Evolutionary conservation across 2,888 invertebrate genomes (phyloP).

Genomic region (Epinotia bilunana): DNA sequence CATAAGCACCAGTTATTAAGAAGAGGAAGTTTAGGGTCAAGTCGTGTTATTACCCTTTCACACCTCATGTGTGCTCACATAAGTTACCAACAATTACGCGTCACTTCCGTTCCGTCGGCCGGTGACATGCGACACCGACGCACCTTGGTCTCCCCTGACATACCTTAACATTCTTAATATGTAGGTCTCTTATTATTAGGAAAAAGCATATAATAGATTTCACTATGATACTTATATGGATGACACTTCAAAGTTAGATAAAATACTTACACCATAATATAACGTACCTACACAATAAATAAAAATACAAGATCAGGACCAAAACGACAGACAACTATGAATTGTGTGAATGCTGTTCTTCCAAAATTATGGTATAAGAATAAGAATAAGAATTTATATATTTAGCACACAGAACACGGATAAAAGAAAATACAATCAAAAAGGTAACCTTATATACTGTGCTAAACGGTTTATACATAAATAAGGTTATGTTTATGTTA

Average conservation of each 20-base stretch:
- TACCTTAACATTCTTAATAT: slow-evolving; percentile 2
- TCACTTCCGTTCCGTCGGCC: slow-evolving; percentile 75
- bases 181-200: neutral
- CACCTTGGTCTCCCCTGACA: slow-evolving; percentile 48
- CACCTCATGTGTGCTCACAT: slow-evolving; percentile 76
- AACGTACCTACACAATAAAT: too few relatives aligned
- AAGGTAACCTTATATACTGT: too few relatives aligned
- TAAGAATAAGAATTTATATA: too few relatives aligned
- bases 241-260: too few relatives aligned
- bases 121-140: slow-evolving; percentile 54
- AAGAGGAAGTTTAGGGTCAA: slow-evolving; percentile 74
- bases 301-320: too few relatives aligned
- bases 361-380: neutral
- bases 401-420: too few relatives aligned
- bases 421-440: too few relatives aligned
- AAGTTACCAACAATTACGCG: slow-evolving; percentile 77
- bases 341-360: neutral
- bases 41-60: slow-evolving; percentile 81
- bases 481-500: too few relatives aligned
- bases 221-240: neutral
- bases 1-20: slow-evolving; percentile 48
- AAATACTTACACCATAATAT: too few relatives aligned
- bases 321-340: neutral
- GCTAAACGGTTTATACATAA: too few relatives aligned
- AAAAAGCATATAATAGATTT: neutral